phyloP scores from a whole-genome alignment of 2,797 vertebrate species.

The Taeniopygia guttata region DNA sequence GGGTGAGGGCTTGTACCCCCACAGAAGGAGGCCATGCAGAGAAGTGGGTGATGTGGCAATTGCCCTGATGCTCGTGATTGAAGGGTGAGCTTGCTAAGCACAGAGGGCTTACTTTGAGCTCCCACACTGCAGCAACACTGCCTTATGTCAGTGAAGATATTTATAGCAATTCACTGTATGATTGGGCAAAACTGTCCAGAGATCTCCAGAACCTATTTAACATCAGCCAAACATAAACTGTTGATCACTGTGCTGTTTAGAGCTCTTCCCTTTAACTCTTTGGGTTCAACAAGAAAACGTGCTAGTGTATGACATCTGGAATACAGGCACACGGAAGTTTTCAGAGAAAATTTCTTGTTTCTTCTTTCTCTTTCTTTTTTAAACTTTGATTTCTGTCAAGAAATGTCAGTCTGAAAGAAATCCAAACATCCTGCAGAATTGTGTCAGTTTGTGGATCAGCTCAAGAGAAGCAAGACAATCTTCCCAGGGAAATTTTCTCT shows the following conservation, averaged over 20 bases:
- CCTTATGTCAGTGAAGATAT: not conserved
- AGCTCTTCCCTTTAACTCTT: not conserved
- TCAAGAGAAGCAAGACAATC: not conserved
- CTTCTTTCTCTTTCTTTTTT: not conserved
- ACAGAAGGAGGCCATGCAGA: not conserved
- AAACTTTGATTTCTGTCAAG: not conserved
- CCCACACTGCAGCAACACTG: not conserved
- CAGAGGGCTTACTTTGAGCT: not conserved
- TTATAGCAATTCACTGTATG: not conserved
- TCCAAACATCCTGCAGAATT: not conserved
- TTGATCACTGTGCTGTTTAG: not conserved
- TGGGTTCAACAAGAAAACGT: not conserved
- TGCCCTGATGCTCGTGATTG: not conserved
- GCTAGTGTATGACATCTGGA: not conserved
- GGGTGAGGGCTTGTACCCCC: not conserved
- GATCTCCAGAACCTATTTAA: not conserved
- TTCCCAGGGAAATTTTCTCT: not conserved
- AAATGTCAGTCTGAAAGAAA: not conserved
- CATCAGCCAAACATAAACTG: not conserved
- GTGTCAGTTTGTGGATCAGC: not conserved
- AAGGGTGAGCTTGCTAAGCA: not conserved
- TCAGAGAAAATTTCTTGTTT: not conserved
- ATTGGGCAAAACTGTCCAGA: conserved; percentile 1
- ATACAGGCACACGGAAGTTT: not conserved
- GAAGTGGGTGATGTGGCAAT: not conserved